Evolutionary conservation across 2,113 vertebrate genomes (phyloP), one percentile per base, ranked within the genome.

Genomic region (Cinclus cinclus): DNA sequence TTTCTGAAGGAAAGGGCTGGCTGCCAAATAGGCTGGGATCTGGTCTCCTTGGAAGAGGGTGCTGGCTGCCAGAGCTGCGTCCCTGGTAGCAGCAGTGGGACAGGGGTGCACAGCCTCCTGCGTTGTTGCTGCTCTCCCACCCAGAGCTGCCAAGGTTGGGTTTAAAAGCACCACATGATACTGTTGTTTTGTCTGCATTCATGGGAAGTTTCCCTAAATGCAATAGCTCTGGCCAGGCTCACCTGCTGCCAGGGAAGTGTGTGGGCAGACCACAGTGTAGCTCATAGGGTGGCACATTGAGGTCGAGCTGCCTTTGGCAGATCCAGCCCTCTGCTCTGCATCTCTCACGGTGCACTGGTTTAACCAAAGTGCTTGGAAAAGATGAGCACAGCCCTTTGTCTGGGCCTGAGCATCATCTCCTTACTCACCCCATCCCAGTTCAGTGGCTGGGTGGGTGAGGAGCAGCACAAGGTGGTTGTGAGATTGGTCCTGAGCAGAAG

Each of bases 1-100:
- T 79, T 87, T 92, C 84, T 73, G 31, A 49, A 80, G 78, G 44
- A 67, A 82, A 82, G 83, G 86, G 83, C 77, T 65, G 67, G 16
- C 87, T 94, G 93, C 81, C 90, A 95, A 7, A 30, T 13, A 21
- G 49, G 70, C 55, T 64, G 90, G 31, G 42, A 30, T 92, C 62
- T 89, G 52, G 64, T 83, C 83, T 85, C 62, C 63, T 25, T 11
- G 1, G 91, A 73, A 82, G 75, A 44, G 28, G 41, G 41, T 1
- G 3, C 27, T 7, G 78, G 49, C 44, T 76, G 81, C 80, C 58
- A 20, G 87, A 50, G 44, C 53, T 87, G 64, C 41, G 18, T 44
- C 70, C 58, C 71, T 28, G 42, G 41, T 7, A 20, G 86, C 64
- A 50, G 74, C 16, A 35, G 65, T 9, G 25, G 70, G 50, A 55